Evolutionary conservation across 2,797 vertebrate genomes (phyloP), one percentile per base, ranked within the genome.

Genomic region (Gymnothorax reevesii): DNA sequence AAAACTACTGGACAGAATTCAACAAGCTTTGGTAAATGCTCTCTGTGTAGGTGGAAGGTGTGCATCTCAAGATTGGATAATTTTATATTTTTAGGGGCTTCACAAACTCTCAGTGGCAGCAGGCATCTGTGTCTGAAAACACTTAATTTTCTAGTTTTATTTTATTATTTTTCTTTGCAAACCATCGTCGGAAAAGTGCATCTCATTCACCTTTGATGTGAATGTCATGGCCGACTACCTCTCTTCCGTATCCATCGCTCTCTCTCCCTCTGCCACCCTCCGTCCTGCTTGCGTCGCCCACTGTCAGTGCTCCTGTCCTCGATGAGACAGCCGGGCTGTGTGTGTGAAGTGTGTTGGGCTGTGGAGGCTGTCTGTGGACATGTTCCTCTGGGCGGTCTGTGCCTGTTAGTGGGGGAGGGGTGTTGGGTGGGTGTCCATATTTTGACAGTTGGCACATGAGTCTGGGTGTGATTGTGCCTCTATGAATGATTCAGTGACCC

Each of bases 401-500:
- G 82, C 55, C 15, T 25, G 55, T 57, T 55, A 57, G 20, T 20
- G 57, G 57, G n/a, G 79, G 17, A 3, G 55, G 52, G 20, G 20
- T 42, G 33, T 42, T 42, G 22, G n/a, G 55, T 55, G 80, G 55
- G n/a, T 12, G 52, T 55, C 52, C 8, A 12, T 42, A 60, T 82
- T 22, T 86, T 64, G 71, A 57, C 85, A 82, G 54, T 55, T 69
- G 27, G 52, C 52, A 6, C 79, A 8, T 69, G 64, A 27, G 10
- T n/a, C 55, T 20, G 55, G 79, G 10, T 82, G 85, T 60, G 12
- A 62, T 77, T 20, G 7, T 4, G 80, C 64, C 55, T 57, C 25
- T 13, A 83, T 92, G 90, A 93, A 94, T 91, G 57, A 93, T 93
- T 94, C 77, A 92, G 85, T 71, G 88, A 90, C 86, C 88, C 62